phyloP scores from a whole-genome alignment of 2,888 invertebrate species.

The Neoaliturus tenellus region DNA sequence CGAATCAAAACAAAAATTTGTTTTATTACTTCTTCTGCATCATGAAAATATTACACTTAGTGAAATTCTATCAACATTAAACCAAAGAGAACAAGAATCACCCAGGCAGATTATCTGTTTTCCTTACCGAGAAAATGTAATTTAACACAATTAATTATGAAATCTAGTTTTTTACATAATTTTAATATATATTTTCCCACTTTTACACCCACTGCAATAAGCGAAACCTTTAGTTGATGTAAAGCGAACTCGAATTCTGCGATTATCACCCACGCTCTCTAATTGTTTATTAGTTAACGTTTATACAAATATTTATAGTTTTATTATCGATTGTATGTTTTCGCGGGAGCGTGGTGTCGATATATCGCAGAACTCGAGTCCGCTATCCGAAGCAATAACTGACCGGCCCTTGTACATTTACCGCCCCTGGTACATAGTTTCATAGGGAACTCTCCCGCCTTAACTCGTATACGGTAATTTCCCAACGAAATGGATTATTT shows the following conservation, averaged over 20 bases:
- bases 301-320: slow-evolving; percentile 42
- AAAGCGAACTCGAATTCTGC: slow-evolving; percentile 31
- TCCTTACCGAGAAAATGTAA: neutral
- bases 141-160: neutral
- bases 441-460: slow-evolving; percentile 51
- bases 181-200: neutral
- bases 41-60: too few species aligned
- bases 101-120: neutral
- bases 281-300: slow-evolving; percentile 31
- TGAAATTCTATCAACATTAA: too few species aligned
- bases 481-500: slow-evolving; percentile 55
- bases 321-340: slow-evolving; percentile 10
- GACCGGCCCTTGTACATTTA: neutral
- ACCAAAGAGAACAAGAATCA: neutral
- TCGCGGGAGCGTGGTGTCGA: neutral
- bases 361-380: neutral
- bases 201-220: slow-evolving; percentile 17
- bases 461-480: slow-evolving; percentile 58
- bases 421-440: neutral
- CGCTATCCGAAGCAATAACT: slow-evolving; percentile 38
- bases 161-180: neutral
- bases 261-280: neutral
- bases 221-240: slow-evolving; percentile 5
- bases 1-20: too few species aligned
- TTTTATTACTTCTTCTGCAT: too few species aligned